Evolutionary conservation across 2,113 vertebrate genomes (phyloP).

Genomic region (Campylorhamphus procurvoides): DNA sequence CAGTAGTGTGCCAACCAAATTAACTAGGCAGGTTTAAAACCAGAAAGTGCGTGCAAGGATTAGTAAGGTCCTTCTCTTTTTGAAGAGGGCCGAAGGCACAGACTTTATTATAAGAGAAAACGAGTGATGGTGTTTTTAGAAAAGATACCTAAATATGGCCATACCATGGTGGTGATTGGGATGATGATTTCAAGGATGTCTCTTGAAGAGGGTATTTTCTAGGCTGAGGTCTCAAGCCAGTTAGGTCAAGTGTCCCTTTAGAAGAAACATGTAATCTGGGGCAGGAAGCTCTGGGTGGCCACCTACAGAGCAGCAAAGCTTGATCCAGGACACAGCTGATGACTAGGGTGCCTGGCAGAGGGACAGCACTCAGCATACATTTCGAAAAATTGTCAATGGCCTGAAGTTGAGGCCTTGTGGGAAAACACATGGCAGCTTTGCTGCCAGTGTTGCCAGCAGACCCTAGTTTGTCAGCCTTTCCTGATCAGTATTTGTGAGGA

Average conservation of each 20-base stretch:
- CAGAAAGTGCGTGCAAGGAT: background rate
- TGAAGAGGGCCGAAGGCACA: background rate
- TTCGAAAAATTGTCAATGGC: background rate
- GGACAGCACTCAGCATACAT: background rate
- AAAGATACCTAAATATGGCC: background rate
- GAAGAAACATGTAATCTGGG: background rate
- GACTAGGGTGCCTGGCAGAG: background rate
- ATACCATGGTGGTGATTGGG: background rate
- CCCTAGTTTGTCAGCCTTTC: background rate
- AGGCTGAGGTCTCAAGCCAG: background rate
- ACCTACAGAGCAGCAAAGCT: background rate
- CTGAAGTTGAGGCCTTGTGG: background rate
- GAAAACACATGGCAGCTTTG: accelerated
- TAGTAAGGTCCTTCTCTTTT: background rate
- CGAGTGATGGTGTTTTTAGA: background rate
- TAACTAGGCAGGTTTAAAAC: background rate
- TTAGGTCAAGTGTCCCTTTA: background rate
- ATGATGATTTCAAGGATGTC: background rate
- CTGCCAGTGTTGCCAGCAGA: background rate
- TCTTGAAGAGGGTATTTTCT: background rate
- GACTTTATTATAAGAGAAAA: background rate
- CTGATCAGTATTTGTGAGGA: accelerated
- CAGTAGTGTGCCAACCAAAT: background rate
- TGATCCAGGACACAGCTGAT: background rate
- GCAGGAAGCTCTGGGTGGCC: background rate